Base-by-base conservation (phyloP, 2,888 invertebrate genomes). In the Atethmia centrago region DNA sequence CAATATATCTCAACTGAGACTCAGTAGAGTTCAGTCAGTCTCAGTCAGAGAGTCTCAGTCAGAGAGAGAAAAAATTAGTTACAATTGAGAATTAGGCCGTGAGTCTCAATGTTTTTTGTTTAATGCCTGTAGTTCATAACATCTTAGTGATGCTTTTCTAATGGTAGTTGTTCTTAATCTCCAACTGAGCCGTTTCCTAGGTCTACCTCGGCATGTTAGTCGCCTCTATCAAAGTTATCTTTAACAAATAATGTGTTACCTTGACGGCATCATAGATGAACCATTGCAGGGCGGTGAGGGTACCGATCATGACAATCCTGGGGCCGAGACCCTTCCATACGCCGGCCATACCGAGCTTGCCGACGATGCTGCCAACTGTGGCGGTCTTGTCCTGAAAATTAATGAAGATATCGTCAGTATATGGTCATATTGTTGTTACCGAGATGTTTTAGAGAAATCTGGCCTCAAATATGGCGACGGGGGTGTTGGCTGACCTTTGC, bases 251-350 rank as follows among this genome's bases (percentile, higher is more conserved):
- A 45, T 28, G 31, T 45, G 0, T 42, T 82, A 98, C 98, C 97
- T 99, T 99, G 82, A 99, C 99, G n/a, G 98, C 98, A 91, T 99
- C 99, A 89, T 99, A 99, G 96, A 99, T 99, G 97, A 99, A 99
- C 99, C 99, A 99, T 93, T 99, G 99, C 82, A 98, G 97, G 14
- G 98, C 99, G 47, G 99, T 99, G 88, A 99, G 97, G 16, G 99
- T 99, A 97, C 99, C 99, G 89, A 99, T 99, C 99, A 99, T 99
- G 88, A 99, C 97, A 90, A 99, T 99, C 97, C 99, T 98, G 79
- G 99, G 98, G 62, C 97, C 97, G 64, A 99, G 97, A 80, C 99
- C 99, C 95, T 98, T 98, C 99, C 99, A 99, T 87, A 99, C 97
- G 78, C 98, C 97, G 21, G 90, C 95, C 95, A 89, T 90, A 64